Base-by-base conservation (phyloP, 2,113 vertebrate genomes). In the Mionectes macconnelli region DNA sequence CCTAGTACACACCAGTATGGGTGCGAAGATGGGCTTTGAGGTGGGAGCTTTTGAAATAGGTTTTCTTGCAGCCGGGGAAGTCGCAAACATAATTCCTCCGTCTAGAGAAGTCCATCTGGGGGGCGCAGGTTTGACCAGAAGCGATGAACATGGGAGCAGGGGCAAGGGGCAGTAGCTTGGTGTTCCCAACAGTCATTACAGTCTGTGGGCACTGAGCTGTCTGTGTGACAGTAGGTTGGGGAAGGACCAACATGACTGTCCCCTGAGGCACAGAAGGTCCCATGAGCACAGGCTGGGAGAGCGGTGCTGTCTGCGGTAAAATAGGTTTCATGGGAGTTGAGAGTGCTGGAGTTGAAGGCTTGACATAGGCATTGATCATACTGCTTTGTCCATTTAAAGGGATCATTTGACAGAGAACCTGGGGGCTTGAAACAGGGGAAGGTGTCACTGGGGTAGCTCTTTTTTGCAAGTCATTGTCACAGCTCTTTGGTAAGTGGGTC, bases 21-120 rank as follows among this genome's bases (percentile, higher is more conserved):
- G 99, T 99, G 89, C 99, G 98, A 70, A 99, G 99, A 94, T 99
- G 99, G 40, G 99, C 99, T 97, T 99, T 99, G 84, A 99, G 99
- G 95, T 99, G 99, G 6, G 99, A 99, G 53, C 99, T 99, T 97
- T 99, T 99, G 97, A 99, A 99, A 96, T 99, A 99, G 5, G 99
- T 99, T 97, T 99, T 99, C 96, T 98, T 98, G 98, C 99, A 99
- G 57, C 99, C 99, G 0, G 98, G 98, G 75, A 99, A 99, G 96
- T 91, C 98, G 87, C 99, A 99, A 27, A 99, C 94, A 0, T 99
- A 99, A 95, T 99, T 99, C 8, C 99, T 98, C 37, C 99, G 97
- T 79, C 99, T 98, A n/a, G 98, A 99, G 80, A 99, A 99, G 97
- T 99, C 99, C 39, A 98, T 84, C 96, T 99, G 98, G 33, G 98